phyloP scores from a whole-genome alignment of 2,113 vertebrate genomes.

The Rynchops niger region DNA sequence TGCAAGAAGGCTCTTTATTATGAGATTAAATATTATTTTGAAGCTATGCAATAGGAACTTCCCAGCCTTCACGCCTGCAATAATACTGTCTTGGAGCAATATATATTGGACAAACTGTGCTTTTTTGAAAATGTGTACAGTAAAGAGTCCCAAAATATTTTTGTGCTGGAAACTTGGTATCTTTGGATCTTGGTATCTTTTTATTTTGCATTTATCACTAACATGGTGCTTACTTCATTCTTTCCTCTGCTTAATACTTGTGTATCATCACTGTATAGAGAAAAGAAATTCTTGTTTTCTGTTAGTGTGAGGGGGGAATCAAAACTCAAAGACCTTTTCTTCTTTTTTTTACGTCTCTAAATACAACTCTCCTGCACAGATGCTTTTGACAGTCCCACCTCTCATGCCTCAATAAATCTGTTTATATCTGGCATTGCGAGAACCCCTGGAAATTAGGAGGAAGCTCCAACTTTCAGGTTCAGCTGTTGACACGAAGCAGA shows the following conservation, averaged over 20 bases:
- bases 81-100: slow-evolving; percentile 29
- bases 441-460: not conserved
- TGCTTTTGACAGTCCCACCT: not conserved
- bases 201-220: not conserved
- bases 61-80: slow-evolving; percentile 25
- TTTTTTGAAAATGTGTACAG: not conserved
- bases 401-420: not conserved
- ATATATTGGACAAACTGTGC: not conserved
- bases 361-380: not conserved
- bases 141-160: slow-evolving; percentile 3
- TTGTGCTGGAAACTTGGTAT: not conserved
- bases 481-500: not conserved
- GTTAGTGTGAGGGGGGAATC: not conserved
- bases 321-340: not conserved
- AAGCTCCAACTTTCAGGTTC: not conserved
- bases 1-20: slow-evolving; percentile 70
- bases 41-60: slow-evolving; percentile 54
- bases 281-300: not conserved
- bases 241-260: not conserved
- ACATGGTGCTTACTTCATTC: not conserved
- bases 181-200: not conserved
- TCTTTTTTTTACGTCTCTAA: not conserved
- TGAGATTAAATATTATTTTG: slow-evolving; percentile 71
- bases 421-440: not conserved
- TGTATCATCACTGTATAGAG: not conserved